These are phyloP conservation scores for Tenodera sinensis DNA, from an alignment of 2,888 invertebrate genomes.

Conservation along the genomic window DNA sequence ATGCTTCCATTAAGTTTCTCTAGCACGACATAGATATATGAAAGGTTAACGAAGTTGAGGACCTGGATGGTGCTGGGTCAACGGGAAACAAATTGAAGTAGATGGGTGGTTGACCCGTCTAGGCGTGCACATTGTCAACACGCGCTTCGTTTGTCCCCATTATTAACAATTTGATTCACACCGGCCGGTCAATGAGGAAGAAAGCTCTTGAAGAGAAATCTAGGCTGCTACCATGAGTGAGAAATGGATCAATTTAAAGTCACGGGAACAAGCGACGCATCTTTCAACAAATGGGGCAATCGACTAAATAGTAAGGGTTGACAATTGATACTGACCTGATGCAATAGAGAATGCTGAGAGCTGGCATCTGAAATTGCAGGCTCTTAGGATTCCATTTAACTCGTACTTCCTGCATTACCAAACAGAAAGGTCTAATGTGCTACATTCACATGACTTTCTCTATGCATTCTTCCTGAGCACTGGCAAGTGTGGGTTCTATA, in stretches of 20 bases:
- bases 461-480: too few relatives aligned
- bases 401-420: too few relatives aligned
- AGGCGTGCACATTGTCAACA: neutral
- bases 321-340: neutral
- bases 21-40: neutral
- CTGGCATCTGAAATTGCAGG: too few relatives aligned
- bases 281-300: neutral
- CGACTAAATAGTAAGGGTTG: neutral
- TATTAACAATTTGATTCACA: neutral
- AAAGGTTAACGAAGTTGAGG: neutral
- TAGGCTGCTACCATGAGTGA: neutral
- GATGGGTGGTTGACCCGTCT: neutral
- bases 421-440: too few relatives aligned
- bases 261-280: neutral
- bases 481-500: too few relatives aligned
- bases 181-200: neutral
- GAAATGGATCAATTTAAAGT: too few relatives aligned
- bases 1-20: too few relatives aligned
- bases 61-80: neutral
- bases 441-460: too few relatives aligned
- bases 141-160: neutral
- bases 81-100: neutral
- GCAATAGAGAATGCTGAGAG: neutral
- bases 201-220: neutral
- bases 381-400: too few relatives aligned